Evolutionary conservation across 2,888 invertebrate species (phyloP).

Genomic region (Lithophane semibrunnea): DNA sequence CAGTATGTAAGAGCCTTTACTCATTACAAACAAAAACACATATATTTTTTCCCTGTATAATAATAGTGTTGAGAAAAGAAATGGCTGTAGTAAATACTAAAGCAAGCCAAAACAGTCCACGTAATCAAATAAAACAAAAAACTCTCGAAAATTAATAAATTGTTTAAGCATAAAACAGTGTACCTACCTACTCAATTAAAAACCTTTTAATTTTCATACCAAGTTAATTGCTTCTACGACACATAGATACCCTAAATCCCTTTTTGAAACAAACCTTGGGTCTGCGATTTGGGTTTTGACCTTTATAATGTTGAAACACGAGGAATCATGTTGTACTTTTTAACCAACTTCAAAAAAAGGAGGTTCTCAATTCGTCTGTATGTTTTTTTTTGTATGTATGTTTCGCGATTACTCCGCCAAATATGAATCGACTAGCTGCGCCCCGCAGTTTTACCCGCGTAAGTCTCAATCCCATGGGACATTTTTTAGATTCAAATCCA

Average conservation of each 20-base stretch:
- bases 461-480: too few relatives aligned
- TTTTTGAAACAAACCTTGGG: constrained; percentile 23
- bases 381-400: too few relatives aligned
- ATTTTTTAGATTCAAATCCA: too few relatives aligned
- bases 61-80: neutral
- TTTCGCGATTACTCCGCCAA: too few relatives aligned
- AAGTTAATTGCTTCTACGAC: constrained; percentile 41
- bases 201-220: constrained; percentile 40
- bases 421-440: too few relatives aligned
- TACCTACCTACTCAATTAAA: constrained; percentile 28
- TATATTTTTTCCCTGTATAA: too few relatives aligned
- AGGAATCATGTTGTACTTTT: neutral
- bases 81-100: neutral
- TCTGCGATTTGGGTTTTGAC: constrained; percentile 13
- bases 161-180: constrained; percentile 11
- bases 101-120: neutral
- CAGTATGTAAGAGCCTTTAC: too few relatives aligned
- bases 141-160: constrained; percentile 2
- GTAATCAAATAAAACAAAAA: neutral
- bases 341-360: too few relatives aligned
- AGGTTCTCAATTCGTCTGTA: too few relatives aligned
- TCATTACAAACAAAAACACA: too few relatives aligned
- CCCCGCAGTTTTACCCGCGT: too few relatives aligned
- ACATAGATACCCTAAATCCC: constrained; percentile 40
- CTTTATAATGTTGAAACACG: constrained; percentile 22